A percentile compares a stretch with the other conserved stretches of the same genome.
Evolutionary conservation across 2,797 vertebrate genomes (phyloP).

Genomic region (Manis crassicaudata): DNA sequence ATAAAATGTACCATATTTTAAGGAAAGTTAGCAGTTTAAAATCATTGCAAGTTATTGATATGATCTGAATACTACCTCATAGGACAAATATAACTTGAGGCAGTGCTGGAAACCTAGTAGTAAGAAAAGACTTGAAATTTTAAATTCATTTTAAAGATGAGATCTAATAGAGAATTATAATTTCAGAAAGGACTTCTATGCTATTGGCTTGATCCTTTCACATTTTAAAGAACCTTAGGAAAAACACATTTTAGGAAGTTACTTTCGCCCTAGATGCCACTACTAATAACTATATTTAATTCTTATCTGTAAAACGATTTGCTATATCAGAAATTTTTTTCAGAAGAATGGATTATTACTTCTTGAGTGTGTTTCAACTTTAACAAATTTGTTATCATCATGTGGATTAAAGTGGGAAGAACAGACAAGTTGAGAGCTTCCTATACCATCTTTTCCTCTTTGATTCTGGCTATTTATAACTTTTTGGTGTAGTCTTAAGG

Average conservation of each 20-base stretch:
- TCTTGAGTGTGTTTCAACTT: neutral
- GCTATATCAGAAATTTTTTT: neutral
- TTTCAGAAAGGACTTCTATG: slow-evolving; percentile 12
- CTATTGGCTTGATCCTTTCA: neutral
- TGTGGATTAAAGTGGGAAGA: neutral
- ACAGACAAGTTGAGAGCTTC: neutral
- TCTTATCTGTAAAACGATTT: neutral
- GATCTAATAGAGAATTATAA: neutral
- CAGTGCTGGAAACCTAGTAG: neutral
- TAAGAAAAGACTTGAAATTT: neutral
- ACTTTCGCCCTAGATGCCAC: neutral
- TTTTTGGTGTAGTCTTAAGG: neutral
- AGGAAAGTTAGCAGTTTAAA: neutral
- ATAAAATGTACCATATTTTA: neutral
- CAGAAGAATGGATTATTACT: neutral
- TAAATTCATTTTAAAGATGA: neutral
- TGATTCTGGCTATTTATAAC: slow-evolving; percentile 34
- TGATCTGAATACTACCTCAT: neutral
- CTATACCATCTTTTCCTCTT: neutral
- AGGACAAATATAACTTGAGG: neutral
- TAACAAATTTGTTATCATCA: neutral
- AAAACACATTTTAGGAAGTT: neutral
- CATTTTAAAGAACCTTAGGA: neutral
- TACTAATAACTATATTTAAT: neutral
- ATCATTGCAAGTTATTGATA: neutral